Evolutionary conservation across 2,113 vertebrate species (phyloP).

Genomic region (Morone chrysops): DNA sequence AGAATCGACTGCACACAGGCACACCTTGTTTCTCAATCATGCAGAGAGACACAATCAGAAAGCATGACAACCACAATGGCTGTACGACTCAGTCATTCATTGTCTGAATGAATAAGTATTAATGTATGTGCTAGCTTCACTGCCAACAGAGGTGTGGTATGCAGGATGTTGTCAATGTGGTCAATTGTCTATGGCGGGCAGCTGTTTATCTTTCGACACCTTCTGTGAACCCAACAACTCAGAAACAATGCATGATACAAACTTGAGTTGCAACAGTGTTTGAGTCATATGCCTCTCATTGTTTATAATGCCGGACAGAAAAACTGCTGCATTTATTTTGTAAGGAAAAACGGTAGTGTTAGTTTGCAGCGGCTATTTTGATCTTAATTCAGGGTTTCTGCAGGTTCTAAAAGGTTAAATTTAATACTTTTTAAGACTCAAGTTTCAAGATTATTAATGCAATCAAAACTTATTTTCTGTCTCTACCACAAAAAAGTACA

Average conservation of each 20-base stretch:
- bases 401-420: too few species aligned
- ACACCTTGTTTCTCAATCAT: background rate
- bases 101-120: background rate
- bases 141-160: constrained; percentile 6
- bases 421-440: too few species aligned
- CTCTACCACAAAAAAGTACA: too few species aligned
- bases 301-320: background rate
- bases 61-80: background rate
- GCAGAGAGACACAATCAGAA: background rate
- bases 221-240: background rate
- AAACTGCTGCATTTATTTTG: background rate
- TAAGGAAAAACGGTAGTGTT: background rate
- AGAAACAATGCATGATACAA: constrained; percentile 6
- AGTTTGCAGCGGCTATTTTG: background rate
- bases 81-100: background rate
- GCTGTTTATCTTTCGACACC: background rate
- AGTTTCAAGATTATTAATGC: too few species aligned
- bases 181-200: background rate
- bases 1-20: background rate
- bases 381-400: background rate
- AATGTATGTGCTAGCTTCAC: too few species aligned
- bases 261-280: too few species aligned
- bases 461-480: too few species aligned
- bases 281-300: background rate
- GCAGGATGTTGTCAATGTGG: background rate